Base-by-base conservation (phyloP, 2,113 vertebrate genomes). In the Uria aalge region DNA sequence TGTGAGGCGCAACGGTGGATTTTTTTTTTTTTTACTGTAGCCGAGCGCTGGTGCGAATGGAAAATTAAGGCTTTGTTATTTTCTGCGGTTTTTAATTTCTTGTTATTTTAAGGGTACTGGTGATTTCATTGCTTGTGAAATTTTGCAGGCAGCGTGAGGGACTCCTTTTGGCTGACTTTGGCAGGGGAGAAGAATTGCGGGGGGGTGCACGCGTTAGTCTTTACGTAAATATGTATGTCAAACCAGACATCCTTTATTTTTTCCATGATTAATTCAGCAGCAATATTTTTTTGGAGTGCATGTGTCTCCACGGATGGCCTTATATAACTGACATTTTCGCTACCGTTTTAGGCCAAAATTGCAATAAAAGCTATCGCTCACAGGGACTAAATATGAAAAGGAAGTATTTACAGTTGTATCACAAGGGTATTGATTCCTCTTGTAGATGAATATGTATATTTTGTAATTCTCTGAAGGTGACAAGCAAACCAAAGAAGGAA, bases 251-350 rank as follows among this genome's bases (percentile, higher is more conserved):
- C 24, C 69, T 12, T 45, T 34, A 5, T 50, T 87, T 75, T 59
- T 75, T n/a, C 96, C 74, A 1, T 29, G 48, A 47, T 85, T 78
- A 88, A 84, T 67, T 60, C 59, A 8, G 38, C 8, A 52, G 84
- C 50, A 11, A 2, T 45, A 20, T 68, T 55, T 75, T 32, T 63
- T 56, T 23, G 18, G 71, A 45, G 53, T 59, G 76, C 63, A 2
- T 83, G 67, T 74, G 59, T 38, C 56, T 89, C 83, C 85, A 38
- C 59, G 18, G 72, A 2, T 27, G 85, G 94, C 84, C 87, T 97
- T 97, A 96, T 40, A 60, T 97, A 97, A 97, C 95, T 90, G 93
- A 89, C 93, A 91, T 96, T 96, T 91, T 38, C 26, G 22, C 55
- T 67, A 19, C 36, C 1, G 29, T 86, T 90, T 94, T 90, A 80